Conservation (phyloP, 2,113 vertebrate species). For the Zeus faber region DNA sequence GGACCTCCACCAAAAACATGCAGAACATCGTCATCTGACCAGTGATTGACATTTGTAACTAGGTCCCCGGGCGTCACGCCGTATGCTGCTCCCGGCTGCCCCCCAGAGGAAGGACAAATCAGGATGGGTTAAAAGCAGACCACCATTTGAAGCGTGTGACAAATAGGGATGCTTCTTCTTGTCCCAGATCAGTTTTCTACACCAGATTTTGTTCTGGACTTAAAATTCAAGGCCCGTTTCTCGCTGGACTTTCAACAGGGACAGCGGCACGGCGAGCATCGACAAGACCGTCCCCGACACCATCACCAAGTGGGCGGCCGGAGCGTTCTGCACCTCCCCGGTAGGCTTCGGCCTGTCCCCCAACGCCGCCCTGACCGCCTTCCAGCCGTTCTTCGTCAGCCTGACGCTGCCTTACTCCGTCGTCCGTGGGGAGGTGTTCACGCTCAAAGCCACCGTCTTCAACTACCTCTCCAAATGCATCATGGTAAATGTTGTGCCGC, state of each 20-base stretch:
- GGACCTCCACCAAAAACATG: no score
- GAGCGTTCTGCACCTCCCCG: constrained; percentile 80
- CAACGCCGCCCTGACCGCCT: constrained; percentile 62
- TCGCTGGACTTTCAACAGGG: constrained; percentile 34
- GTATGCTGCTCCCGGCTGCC: no score
- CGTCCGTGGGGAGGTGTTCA: constrained; percentile 77
- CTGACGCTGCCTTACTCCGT: constrained; percentile 79
- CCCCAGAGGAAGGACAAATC: no score
- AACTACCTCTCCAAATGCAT: constrained; percentile 85
- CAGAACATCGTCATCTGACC: no score
- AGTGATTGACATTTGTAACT: no score
- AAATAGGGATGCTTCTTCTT: no score
- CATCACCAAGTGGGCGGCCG: constrained; percentile 86
- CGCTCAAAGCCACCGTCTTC: constrained; percentile 80
- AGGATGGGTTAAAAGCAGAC: no score
- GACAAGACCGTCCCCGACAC: constrained; percentile 80
- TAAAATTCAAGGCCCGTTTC: neutral
- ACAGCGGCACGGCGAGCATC: constrained; percentile 44
- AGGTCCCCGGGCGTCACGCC: no score
- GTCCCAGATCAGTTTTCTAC: no score
- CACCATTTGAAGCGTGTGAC: no score
- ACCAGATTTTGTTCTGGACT: no score
- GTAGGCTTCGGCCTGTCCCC: constrained; percentile 82
- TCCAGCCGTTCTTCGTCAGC: constrained; percentile 84
- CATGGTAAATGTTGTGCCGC: constrained; percentile 65